These are phyloP conservation scores for Perizoma flavofasciatum DNA, from an alignment of 2,888 invertebrate genomes.

Conservation along the genomic window DNA sequence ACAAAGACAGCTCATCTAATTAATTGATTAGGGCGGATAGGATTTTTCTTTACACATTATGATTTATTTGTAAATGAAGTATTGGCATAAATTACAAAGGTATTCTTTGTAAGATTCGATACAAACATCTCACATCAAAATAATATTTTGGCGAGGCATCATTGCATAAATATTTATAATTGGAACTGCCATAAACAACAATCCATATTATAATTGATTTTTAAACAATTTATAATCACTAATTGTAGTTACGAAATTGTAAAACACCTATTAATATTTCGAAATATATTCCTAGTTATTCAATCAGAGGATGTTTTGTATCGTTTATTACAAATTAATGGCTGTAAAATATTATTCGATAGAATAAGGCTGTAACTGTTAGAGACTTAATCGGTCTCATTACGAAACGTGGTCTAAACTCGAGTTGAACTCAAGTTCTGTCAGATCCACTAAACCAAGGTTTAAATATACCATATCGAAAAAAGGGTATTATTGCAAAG, in stretches of 20 bases:
- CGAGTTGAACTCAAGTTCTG: no score
- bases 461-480: no score
- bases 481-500: no score
- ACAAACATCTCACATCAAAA: neutral
- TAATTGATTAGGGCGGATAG: neutral
- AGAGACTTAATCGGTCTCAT: conserved; percentile 15
- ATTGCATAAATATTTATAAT: conserved; percentile 9
- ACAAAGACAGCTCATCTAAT: conserved; percentile 7
- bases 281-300: conserved; percentile 16
- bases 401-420: no score
- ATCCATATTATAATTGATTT: conserved; percentile 18
- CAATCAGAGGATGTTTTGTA: conserved; percentile 20
- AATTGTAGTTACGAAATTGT: conserved; percentile 15
- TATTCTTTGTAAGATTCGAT: neutral
- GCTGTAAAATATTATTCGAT: conserved; percentile 24
- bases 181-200: conserved; percentile 11
- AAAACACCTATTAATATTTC: conserved; percentile 14
- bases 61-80: no score
- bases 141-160: neutral
- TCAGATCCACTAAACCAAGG: no score
- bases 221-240: conserved; percentile 12
- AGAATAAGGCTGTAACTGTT: conserved; percentile 1
- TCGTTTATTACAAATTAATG: conserved; percentile 22
- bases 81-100: no score
- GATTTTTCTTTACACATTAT: no score